These are phyloP conservation scores for Chrysina gloriosa DNA, from an alignment of 2,888 invertebrate species.

Conservation along the genomic window DNA sequence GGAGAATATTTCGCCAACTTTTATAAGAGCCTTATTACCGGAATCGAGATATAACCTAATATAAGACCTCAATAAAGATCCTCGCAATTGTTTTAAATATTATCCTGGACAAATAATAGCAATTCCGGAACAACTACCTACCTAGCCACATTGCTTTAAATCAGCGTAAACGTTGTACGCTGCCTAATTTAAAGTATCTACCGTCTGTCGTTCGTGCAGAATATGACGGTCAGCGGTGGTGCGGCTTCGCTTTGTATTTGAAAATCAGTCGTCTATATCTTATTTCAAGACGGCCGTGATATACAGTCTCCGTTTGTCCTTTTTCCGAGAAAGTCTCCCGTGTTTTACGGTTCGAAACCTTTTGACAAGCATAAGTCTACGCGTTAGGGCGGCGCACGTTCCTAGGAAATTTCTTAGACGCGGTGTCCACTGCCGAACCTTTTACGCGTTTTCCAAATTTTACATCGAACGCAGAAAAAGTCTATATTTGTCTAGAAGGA, in stretches of 20 bases:
- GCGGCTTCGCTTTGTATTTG: slow-evolving; percentile 28
- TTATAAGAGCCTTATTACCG: not conserved
- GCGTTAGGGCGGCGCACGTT: not conserved
- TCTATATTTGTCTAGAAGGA: not conserved
- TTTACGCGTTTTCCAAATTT: slow-evolving; percentile 11
- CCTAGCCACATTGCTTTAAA: not conserved
- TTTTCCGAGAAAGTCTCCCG: slow-evolving; percentile 34
- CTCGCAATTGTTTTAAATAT: too few species aligned
- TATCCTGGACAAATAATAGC: not conserved
- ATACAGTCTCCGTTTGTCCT: slow-evolving; percentile 31
- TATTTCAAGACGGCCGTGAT: slow-evolving; percentile 24
- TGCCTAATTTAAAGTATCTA: slow-evolving; percentile 12
- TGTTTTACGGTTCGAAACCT: slow-evolving; percentile 31
- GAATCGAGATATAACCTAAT: too few species aligned
- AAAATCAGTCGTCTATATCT: slow-evolving; percentile 31
- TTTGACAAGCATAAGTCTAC: slow-evolving; percentile 11
- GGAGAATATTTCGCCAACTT: too few species aligned
- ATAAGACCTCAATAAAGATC: too few species aligned
- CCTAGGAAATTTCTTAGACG: not conserved
- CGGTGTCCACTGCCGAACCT: slow-evolving; percentile 5
- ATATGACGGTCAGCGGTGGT: slow-evolving; percentile 24
- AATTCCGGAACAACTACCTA: not conserved
- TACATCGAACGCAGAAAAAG: not conserved
- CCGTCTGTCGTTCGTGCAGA: slow-evolving; percentile 1
- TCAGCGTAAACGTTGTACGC: slow-evolving; percentile 2